A percentile compares a stretch with the other conserved stretches of the same genome.
These are phyloP conservation scores for Stictocephala bisonia DNA, from an alignment of 2,888 invertebrate species.

Conservation along the genomic window DNA sequence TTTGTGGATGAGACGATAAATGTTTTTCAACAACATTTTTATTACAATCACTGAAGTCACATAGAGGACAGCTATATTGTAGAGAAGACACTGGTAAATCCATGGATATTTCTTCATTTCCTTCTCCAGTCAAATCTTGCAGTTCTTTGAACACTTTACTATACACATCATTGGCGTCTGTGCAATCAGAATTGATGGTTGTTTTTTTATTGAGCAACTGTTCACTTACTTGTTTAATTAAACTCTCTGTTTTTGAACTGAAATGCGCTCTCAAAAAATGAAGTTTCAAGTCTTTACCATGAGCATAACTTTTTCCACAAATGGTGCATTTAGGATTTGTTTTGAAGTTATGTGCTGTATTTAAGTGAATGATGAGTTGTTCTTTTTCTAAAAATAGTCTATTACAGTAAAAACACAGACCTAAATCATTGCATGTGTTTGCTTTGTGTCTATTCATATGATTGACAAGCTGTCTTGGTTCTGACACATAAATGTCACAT, in stretches of 20 bases:
- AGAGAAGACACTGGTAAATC: neutral
- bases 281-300: neutral
- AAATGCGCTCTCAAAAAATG: conserved; percentile 2
- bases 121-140: conserved; percentile 17
- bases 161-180: conserved; percentile 17
- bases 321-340: neutral
- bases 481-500: neutral
- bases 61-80: neutral
- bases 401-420: conserved; percentile 11
- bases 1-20: neutral
- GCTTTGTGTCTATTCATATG: neutral
- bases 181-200: too few relatives aligned
- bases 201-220: too few relatives aligned
- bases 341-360: neutral
- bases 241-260: neutral
- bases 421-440: neutral
- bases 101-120: conserved; percentile 1
- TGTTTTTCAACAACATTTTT: neutral
- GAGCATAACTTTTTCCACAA: neutral
- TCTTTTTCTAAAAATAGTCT: conserved; percentile 4
- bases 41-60: neutral
- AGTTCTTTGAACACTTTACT: conserved; percentile 26
- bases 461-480: neutral
- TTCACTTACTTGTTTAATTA: conserved; percentile 3
- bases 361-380: neutral